phyloP scores from a whole-genome alignment of 2,888 invertebrate genomes.

The Tryphoninae sp. region DNA sequence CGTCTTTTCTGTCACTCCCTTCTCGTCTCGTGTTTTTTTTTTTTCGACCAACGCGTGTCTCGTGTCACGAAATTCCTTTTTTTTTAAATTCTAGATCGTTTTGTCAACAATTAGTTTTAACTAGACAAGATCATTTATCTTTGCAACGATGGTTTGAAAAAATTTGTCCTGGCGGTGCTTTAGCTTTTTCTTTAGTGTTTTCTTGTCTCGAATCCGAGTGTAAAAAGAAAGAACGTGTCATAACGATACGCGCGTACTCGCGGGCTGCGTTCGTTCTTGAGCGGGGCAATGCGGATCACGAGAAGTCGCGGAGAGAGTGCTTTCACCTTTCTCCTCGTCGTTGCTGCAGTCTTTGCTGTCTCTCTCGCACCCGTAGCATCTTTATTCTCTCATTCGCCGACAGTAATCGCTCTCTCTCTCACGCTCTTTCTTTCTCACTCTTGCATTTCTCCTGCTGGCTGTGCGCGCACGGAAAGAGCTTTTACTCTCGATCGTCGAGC shows the following conservation, averaged over 20 bases:
- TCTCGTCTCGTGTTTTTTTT: conserved; percentile 5
- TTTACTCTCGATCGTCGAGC: conserved; percentile 78
- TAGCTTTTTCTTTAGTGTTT: too few species aligned
- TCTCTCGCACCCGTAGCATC: conserved; percentile 40
- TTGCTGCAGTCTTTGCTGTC: conserved; percentile 36
- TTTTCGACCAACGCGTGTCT: neutral
- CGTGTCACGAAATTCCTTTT: neutral
- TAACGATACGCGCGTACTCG: conserved; percentile 40
- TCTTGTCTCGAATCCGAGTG: conserved; percentile 4
- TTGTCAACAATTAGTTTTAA: too few species aligned
- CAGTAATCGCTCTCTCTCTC: conserved; percentile 31
- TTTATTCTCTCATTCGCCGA: conserved; percentile 39
- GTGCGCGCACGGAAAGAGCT: conserved; percentile 70
- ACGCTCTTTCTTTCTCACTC: conserved; percentile 16
- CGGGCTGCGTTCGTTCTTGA: conserved; percentile 28
- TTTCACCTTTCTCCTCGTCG: conserved; percentile 79
- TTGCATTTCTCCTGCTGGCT: conserved; percentile 54
- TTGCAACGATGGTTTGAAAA: too few species aligned
- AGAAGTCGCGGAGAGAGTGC: conserved; percentile 75
- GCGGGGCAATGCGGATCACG: conserved; percentile 31
- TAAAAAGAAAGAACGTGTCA: conserved; percentile 50
- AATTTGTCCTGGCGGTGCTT: too few species aligned
- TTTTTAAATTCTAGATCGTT: too few species aligned
- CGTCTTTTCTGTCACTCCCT: conserved; percentile 18
- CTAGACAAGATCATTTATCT: too few species aligned